Evolutionary conservation across 2,113 vertebrate genomes (phyloP).

Genomic region (Syrrhaptes paradoxus): DNA sequence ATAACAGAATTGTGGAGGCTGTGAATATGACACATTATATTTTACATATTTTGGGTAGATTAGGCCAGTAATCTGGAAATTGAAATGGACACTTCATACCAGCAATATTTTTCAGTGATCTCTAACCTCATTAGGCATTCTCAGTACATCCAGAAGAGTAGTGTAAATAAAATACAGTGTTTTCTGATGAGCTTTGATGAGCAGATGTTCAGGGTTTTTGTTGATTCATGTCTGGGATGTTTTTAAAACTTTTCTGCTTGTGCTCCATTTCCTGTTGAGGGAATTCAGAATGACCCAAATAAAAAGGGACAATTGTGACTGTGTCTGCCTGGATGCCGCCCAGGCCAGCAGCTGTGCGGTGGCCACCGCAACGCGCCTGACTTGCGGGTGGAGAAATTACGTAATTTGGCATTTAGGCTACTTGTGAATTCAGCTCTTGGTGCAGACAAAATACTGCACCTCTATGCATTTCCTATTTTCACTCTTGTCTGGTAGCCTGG

Average conservation of each 20-base stretch:
- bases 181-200: constrained; percentile 75
- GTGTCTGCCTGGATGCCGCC: constrained; percentile 74
- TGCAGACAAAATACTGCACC: constrained; percentile 3
- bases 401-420: constrained; percentile 46
- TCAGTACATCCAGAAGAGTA: constrained; percentile 46
- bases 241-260: constrained; percentile 72
- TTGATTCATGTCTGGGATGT: constrained; percentile 76
- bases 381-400: constrained; percentile 53
- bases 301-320: constrained; percentile 78
- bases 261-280: constrained; percentile 76
- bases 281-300: constrained; percentile 78
- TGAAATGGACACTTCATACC: neutral
- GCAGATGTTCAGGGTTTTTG: constrained; percentile 76
- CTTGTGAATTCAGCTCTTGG: constrained; percentile 53
- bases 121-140: constrained; percentile 52
- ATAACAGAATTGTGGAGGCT: neutral
- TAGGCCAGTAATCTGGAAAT: neutral
- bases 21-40: neutral
- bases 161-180: constrained; percentile 71
- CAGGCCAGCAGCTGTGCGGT: constrained; percentile 79
- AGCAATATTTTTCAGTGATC: constrained; percentile 21
- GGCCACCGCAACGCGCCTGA: constrained; percentile 56
- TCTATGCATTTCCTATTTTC: constrained; percentile 20
- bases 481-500: neutral
- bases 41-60: neutral